Base-by-base conservation (phyloP, 2,113 vertebrate genomes). In the Cavia porcellus region DNA sequence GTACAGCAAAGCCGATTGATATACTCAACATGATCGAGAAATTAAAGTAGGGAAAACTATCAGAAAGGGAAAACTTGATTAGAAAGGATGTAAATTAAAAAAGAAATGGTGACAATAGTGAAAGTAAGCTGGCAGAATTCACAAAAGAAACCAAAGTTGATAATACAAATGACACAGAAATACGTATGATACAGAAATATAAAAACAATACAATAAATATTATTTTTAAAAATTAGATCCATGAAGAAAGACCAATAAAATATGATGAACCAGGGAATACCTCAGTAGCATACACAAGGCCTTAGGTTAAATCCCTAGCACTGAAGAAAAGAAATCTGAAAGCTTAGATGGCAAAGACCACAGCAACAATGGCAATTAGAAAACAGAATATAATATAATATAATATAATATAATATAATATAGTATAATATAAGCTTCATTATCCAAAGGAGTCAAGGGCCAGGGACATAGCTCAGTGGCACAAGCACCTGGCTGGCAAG, bases 331-430 rank as follows among this genome's bases (percentile, higher is more conserved):
- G 74, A 75, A 28, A 82, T 42, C 25, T 28, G 25, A 94, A 95
- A 85, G 87, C 35, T 25, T 52, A 62, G 52, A 32, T 70, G 7
- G 20, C 17, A 86, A 89, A 68, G 15, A 72, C 57, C 72, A 95
- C 88, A 91, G 50, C 93, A 92, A 75, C 57, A 42, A 89, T 52
- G 9, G 32, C n/a, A 74, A 97, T 88, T 47, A 82, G 45, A 74
- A 92, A 32, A 68, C 10, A 81, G 50, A 96, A 13, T 45, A 4
- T 22, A 89, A 80, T 25, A 3, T 59, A 86, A 38, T 38, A 38
- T 38, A 38, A n/a, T n/a, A n/a, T n/a, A 96, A 13, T 45, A 4
- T 22, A 89, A 80, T 25, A 3, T 59, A 86, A 38, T 38, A 38
- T 38, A 38, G n/a, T n/a, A n/a, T n/a, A n/a, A 72, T 10, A 30